phyloP scores from a whole-genome alignment of 1,140 invertebrate species.

The Littorina saxatilis region DNA sequence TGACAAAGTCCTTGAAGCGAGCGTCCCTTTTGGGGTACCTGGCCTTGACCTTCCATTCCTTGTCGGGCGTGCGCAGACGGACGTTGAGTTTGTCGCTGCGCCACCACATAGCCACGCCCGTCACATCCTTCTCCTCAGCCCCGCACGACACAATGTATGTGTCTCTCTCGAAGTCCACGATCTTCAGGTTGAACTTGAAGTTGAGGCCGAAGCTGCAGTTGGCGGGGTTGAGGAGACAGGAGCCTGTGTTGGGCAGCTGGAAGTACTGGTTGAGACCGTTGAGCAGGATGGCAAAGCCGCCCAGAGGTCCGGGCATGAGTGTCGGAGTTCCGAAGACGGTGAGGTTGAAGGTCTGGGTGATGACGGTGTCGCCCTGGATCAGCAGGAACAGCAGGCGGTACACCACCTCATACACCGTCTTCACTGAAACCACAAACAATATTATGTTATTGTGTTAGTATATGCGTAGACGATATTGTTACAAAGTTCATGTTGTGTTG shows the following conservation, averaged over 20 bases:
- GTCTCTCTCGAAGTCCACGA: constrained; percentile 49
- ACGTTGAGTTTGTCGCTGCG: constrained; percentile 50
- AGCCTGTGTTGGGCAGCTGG: constrained; percentile 22
- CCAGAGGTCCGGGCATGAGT: constrained; percentile 48
- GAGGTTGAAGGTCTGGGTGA: constrained; percentile 49
- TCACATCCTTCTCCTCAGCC: constrained; percentile 42
- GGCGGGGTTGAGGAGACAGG: constrained; percentile 44
- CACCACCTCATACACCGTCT: constrained; percentile 39
- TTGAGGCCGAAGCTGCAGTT: constrained; percentile 57
- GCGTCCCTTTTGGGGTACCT: constrained; percentile 8
- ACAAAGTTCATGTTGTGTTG: too few relatives aligned
- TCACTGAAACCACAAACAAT: constrained; percentile 47
- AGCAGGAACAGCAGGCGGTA: constrained; percentile 45
- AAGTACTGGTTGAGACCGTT: constrained; percentile 54
- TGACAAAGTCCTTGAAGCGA: constrained; percentile 40
- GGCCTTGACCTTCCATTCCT: constrained; percentile 54
- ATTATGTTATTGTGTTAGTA: too few relatives aligned
- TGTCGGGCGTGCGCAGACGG: constrained; percentile 45
- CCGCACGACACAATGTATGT: constrained; percentile 62
- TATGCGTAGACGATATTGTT: too few relatives aligned
- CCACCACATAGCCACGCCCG: constrained; percentile 59
- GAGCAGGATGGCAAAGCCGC: constrained; percentile 52
- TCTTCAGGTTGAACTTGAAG: constrained; percentile 56
- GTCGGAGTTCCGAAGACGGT: constrained; percentile 43
- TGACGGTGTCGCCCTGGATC: constrained; percentile 47